Evolutionary conservation across 1,140 invertebrate genomes (phyloP), one percentile per base, ranked within the genome.

Genomic region (Drosophila setifemur): DNA sequence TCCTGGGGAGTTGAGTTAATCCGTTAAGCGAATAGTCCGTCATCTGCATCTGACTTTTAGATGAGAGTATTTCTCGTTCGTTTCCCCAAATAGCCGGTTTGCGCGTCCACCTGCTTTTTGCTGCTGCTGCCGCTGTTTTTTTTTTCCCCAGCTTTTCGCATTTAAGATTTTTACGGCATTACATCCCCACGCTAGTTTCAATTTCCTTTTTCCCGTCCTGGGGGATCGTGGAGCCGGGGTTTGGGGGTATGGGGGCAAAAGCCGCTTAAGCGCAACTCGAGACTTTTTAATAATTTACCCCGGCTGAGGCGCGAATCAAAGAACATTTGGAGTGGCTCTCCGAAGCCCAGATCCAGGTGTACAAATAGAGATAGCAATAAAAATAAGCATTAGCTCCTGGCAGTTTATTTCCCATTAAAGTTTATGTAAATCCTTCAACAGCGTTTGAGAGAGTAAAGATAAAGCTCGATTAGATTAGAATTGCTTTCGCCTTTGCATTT

Each of bases 221-320:
- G n/a, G n/a, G n/a, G n/a, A n/a, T n/a, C n/a, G n/a, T n/a, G n/a
- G n/a, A n/a, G n/a, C n/a, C n/a, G n/a, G n/a, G n/a, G n/a, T n/a
- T n/a, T n/a, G n/a, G n/a, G n/a, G n/a, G n/a, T n/a, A n/a, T n/a
- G n/a, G n/a, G n/a, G n/a, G n/a, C n/a, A n/a, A n/a, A n/a, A 83
- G 75, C 69, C 73, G 79, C 79, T 85, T 83, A 83, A 85, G 49
- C 68, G 48, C 42, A 44, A 57, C 78, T 78, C 64, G 64, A 79
- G 70, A 74, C 79, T 74, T 83, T 83, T 85, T 54, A 75, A 85
- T 85, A 85, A 83, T 83, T 85, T 70, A 83, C 81, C 43, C 43
- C 33, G 48, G 14, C 68, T 45, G 58, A 47, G 50, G 53, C 44
- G 57, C 47, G 71, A 75, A 75, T 81, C 76, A 81, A 72, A 72